These are phyloP conservation scores for Achroia grisella DNA, from an alignment of 1,140 invertebrate genomes.

Conservation along the genomic window DNA sequence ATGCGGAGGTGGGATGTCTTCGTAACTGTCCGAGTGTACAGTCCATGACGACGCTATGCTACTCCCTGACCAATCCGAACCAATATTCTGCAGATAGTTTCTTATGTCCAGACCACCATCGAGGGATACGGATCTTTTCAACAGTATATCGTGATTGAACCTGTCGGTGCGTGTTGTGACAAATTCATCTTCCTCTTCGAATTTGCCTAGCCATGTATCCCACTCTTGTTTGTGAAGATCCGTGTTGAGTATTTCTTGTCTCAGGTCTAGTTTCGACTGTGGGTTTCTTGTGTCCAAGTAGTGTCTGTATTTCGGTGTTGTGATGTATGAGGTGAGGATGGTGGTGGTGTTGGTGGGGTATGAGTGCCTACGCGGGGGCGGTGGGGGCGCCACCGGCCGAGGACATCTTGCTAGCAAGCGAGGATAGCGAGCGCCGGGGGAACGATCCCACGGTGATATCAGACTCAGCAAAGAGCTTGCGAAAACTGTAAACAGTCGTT, in stretches of 20 bases:
- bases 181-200: conserved; percentile 34
- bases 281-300: too few species aligned
- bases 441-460: conserved; percentile 70
- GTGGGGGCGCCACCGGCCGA: conserved; percentile 45
- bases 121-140: conserved; percentile 54
- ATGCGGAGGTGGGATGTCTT: conserved; percentile 59
- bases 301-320: conserved; percentile 5
- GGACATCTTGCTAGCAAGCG: conserved; percentile 54
- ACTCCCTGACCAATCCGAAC: conserved; percentile 29
- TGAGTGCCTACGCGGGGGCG: conserved; percentile 62
- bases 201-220: conserved; percentile 51
- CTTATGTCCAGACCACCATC: conserved; percentile 56
- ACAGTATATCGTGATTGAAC: conserved; percentile 47
- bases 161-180: conserved; percentile 9
- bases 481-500: conserved; percentile 57
- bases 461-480: conserved; percentile 74
- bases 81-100: conserved; percentile 41
- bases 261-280: conserved; percentile 38
- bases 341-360: conserved; percentile 25
- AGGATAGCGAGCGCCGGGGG: conserved; percentile 58
- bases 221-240: conserved; percentile 43
- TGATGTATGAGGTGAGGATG: conserved; percentile 7
- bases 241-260: conserved; percentile 46
- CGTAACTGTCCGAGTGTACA: conserved; percentile 36
- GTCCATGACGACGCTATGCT: conserved; percentile 41